Evolutionary conservation across 2,888 invertebrate genomes (phyloP).

Genomic region (Sericinus montela): DNA sequence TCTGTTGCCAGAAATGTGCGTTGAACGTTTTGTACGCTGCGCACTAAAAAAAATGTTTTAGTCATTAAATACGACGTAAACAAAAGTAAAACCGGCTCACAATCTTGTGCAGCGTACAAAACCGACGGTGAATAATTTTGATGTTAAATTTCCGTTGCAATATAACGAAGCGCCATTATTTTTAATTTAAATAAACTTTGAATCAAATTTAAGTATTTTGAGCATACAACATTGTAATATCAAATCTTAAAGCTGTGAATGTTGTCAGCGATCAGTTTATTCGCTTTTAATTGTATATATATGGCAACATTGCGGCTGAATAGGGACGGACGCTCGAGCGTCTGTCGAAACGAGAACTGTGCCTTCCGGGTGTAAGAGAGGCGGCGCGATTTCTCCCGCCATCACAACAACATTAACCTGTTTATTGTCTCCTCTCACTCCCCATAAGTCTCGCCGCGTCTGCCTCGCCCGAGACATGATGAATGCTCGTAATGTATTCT

Average conservation of each 20-base stretch:
- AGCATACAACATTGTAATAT: too few species aligned
- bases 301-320: slow-evolving; percentile 2
- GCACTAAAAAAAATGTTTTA: too few species aligned
- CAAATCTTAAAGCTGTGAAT: too few species aligned
- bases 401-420: slow-evolving; percentile 3
- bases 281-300: slow-evolving; percentile 6
- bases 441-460: slow-evolving; percentile 23
- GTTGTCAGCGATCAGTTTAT: background rate
- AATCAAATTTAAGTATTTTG: too few species aligned
- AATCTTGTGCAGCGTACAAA: too few species aligned
- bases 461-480: slow-evolving; percentile 52
- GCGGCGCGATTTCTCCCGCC: slow-evolving; percentile 20
- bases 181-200: background rate
- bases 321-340: background rate
- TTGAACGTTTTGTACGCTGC: slow-evolving; percentile 1
- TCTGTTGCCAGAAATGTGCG: background rate
- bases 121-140: background rate
- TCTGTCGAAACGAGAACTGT: slow-evolving; percentile 48
- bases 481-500: slow-evolving; percentile 70
- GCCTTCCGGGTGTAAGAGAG: slow-evolving; percentile 52
- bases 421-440: too few species aligned
- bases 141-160: background rate
- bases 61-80: too few species aligned
- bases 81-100: background rate
- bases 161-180: background rate